These are phyloP conservation scores for Phrynocephalus versicolor DNA, from an alignment of 2,113 vertebrate species.

Conservation along the genomic window DNA sequence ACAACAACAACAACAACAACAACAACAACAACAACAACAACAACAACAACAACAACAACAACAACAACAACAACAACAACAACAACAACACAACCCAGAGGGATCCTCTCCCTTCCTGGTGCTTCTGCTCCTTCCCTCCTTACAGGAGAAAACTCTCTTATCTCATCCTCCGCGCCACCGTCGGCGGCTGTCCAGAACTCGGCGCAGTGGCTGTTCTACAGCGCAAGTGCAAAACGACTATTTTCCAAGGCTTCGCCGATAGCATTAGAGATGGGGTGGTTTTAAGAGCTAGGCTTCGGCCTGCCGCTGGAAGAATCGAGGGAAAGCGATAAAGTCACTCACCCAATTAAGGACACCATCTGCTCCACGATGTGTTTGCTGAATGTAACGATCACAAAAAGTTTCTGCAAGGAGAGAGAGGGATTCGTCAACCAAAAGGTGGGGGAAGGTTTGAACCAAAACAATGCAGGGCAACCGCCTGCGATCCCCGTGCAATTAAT, in stretches of 20 bases:
- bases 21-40: no score
- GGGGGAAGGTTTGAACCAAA: conserved; percentile 41
- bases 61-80: no score
- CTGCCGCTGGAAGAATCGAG: background rate
- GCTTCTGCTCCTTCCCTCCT: background rate
- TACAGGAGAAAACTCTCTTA: background rate
- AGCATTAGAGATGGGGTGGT: background rate
- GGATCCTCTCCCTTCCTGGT: background rate
- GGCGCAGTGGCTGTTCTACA: no score
- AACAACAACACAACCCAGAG: no score
- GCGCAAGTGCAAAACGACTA: no score
- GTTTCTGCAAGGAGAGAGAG: conserved; percentile 84
- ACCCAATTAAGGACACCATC: conserved; percentile 94
- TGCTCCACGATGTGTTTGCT: conserved; percentile 92
- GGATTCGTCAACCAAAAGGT: conserved; percentile 23
- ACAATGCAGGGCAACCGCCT: background rate
- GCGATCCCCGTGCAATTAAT: conserved; percentile 24
- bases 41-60: no score
- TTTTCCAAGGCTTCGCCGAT: no score
- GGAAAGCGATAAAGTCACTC: conserved; percentile 77
- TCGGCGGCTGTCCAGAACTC: no score
- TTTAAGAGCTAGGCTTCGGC: background rate
- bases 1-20: no score
- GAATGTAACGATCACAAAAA: conserved; percentile 93
- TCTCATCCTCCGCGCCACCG: no score